Base-by-base conservation (phyloP, 2,888 invertebrate genomes). In the Drosophila koepferae region DNA sequence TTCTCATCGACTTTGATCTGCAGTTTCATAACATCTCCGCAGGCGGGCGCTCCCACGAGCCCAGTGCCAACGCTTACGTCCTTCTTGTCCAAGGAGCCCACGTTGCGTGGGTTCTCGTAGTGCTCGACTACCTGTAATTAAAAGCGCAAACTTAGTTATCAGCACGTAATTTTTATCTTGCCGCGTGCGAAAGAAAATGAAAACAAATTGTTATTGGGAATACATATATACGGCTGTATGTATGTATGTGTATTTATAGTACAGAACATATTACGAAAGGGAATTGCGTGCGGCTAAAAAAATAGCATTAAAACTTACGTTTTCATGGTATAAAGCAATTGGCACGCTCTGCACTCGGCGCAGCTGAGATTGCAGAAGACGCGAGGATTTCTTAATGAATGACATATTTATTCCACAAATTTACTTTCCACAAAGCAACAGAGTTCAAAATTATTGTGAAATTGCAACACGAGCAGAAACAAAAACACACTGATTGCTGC, bases 1-100 rank as follows among this genome's bases (percentile, higher is more conserved):
- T 98, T 94, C 0, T 98, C 97, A 91, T 99, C 99, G 49, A 99
- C 93, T 87, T 93, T 92, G 41, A 99, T 98, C 94, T 99, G 99
- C 65, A 99, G 94, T 93, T 99, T 99, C 99, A 99, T 99, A 31
- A 99, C 99, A 94, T 99, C 99, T 59, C 99, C 99, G 92, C 99
- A 99, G 20, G 99, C 99, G 3, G 99, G 99, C 6, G 99, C 99
- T 28, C 99, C 99, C 14, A 99, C 99, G 8, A 99, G 94, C 0
- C 99, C 99, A 3, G 99, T 99, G 1, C 99, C 99, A 38, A 99
- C 99, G 86, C 94, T 96, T 74, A 95, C 95, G 88, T 99, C 98
- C 91, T 97, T 96, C 93, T 99, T 99, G 92, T 99, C 98, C 86
- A 99, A 91, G 0, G 99, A 98, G 0, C 99, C 99, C 63, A 99